Evolutionary conservation across 2,113 vertebrate genomes (phyloP).

Genomic region (Melozone crissalis): DNA sequence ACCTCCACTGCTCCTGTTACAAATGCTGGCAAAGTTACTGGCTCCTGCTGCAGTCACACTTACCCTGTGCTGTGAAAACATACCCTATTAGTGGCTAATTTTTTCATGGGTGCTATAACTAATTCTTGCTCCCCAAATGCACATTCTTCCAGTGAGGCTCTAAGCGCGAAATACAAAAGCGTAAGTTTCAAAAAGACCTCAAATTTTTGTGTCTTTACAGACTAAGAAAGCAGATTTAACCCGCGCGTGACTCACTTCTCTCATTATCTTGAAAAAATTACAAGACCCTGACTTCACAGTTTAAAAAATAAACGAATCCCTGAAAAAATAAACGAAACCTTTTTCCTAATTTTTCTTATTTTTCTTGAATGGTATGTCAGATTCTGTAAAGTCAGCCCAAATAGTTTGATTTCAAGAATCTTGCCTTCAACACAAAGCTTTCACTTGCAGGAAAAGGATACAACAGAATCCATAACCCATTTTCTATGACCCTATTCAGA

Average conservation of each 20-base stretch:
- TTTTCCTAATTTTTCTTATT: background rate
- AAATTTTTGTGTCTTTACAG: background rate
- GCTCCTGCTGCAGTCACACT: background rate
- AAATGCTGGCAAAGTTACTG: background rate
- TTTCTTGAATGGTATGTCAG: background rate
- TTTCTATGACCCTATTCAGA: background rate
- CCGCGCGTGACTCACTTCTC: background rate
- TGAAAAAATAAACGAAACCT: accelerated
- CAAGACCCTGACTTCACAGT: background rate
- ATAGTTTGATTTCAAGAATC: background rate
- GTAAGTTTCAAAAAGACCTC: background rate
- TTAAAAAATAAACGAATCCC: background rate
- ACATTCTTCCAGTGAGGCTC: background rate
- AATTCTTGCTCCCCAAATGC: background rate
- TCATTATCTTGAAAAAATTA: background rate
- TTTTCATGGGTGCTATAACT: background rate
- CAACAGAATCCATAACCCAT: background rate
- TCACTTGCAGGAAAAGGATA: background rate
- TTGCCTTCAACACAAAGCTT: background rate
- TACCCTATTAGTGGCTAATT: background rate
- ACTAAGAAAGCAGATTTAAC: background rate
- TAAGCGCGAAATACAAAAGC: background rate
- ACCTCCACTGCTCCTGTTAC: background rate
- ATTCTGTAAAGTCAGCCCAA: background rate
- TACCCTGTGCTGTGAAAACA: conserved; percentile 7